Evolutionary conservation across 1,140 invertebrate genomes (phyloP).

Genomic region (Pseudachorutes palmiensis): DNA sequence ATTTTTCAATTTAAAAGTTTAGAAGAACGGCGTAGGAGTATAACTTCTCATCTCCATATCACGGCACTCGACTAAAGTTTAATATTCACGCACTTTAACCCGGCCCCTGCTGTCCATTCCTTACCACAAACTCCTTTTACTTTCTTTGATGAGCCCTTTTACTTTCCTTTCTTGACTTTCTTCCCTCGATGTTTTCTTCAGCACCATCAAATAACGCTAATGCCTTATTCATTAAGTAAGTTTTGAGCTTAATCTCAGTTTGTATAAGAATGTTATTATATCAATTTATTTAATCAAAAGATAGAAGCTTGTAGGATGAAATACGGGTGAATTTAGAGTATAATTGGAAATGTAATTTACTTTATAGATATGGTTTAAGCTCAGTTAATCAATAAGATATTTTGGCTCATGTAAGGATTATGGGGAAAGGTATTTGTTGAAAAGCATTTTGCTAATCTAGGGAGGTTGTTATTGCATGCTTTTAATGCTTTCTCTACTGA

Average conservation of each 20-base stretch:
- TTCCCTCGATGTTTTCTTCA: not conserved
- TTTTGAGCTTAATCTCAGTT: too few species aligned
- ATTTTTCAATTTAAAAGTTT: slow-evolving; percentile 8
- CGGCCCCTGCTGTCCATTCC: not conserved
- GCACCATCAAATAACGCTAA: too few species aligned
- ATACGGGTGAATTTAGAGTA: too few species aligned
- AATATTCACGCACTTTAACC: not conserved
- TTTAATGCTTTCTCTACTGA: not conserved
- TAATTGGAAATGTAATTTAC: too few species aligned
- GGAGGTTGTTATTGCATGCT: not conserved
- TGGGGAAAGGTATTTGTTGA: not conserved
- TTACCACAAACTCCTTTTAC: not conserved
- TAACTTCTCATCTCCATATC: slow-evolving; percentile 12
- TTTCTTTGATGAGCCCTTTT: not conserved
- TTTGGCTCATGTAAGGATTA: not conserved
- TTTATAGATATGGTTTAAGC: not conserved
- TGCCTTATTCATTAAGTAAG: too few species aligned
- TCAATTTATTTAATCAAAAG: not conserved
- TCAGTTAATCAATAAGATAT: not conserved
- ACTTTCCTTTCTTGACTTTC: not conserved
- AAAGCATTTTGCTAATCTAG: not conserved
- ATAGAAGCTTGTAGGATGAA: too few species aligned
- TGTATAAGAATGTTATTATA: not conserved
- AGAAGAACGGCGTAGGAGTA: not conserved
- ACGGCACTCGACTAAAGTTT: not conserved